Evolutionary conservation across 1,140 invertebrate genomes (phyloP), one percentile per base, ranked within the genome.

Genomic region (Rhagoletis pomonella): DNA sequence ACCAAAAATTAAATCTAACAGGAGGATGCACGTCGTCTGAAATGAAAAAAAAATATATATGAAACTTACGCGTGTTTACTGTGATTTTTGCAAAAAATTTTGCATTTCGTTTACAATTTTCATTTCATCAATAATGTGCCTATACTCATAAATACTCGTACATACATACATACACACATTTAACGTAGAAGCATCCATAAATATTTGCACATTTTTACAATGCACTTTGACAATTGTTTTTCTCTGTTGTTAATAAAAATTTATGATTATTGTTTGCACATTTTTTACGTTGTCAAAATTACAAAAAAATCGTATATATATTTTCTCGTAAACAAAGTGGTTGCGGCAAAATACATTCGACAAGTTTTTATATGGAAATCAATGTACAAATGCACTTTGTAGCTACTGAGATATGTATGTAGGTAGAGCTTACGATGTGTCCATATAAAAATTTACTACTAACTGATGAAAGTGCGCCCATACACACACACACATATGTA

Each of bases 241-340:
- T 55, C 73, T 81, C 73, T 42, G 73, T 85, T 85, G 55, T 85
- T 85, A 85, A 85, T 85, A 85, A 85, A 85, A 85, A 85, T 85
- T 85, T 85, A 85, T 85, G 84, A 85, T 85, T 85, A 85, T 85
- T 85, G 84, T 85, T 85, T 85, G 55, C 84, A 85, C 84, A 85
- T 85, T 85, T 85, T 85, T 85, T 62, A 85, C 42, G n/a, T 42
- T 85, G 84, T 85, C 84, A 85, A 85, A 85, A 85, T 47, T 85
- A 60, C 39, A 59, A 85, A 55, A 85, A 60, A 59, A 85, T 29
- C 29, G 29, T 29, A 29, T 29, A 29, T 29, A 42, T 73, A 73
- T 73, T 73, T 29, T 73, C n/a, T 14, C 29, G 9, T 6, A 59
- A 42, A 0, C 12, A 1, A 12, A 44, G 9, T 44, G 55, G 44